These are phyloP conservation scores for Cyprinus carpio DNA, from an alignment of 2,113 vertebrate species.

Conservation along the genomic window DNA sequence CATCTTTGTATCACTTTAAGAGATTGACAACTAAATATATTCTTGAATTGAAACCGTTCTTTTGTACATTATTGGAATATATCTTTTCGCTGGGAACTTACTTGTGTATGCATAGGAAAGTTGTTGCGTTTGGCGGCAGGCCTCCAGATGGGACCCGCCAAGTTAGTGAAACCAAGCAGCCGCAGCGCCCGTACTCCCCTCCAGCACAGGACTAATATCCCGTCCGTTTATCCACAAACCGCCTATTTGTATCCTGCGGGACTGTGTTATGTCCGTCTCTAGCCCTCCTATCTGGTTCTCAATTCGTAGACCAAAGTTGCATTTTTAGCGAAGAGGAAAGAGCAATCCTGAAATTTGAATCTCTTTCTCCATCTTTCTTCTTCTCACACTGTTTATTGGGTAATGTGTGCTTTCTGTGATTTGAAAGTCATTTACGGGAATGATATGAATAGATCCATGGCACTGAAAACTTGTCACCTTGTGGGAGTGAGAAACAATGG, in stretches of 20 bases:
- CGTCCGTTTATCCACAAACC: conserved; percentile 39
- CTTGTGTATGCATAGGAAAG: background rate
- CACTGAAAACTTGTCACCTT: background rate
- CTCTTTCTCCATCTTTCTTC: conserved; percentile 3
- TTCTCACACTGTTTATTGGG: background rate
- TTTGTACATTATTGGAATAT: background rate
- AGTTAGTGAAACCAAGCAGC: background rate
- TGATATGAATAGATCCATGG: background rate
- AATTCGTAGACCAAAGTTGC: conserved; percentile 61
- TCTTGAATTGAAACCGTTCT: background rate
- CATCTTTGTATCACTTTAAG: background rate
- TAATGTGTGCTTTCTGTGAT: background rate
- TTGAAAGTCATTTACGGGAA: background rate
- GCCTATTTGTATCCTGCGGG: conserved; percentile 57
- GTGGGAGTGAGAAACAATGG: background rate
- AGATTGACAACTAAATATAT: background rate
- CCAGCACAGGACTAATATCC: conserved; percentile 23
- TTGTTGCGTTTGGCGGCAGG: background rate
- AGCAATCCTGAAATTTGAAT: conserved; percentile 8
- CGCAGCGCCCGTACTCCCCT: background rate
- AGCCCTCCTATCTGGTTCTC: conserved; percentile 60
- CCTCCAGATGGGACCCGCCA: background rate
- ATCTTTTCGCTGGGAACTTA: background rate
- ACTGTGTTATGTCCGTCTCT: conserved; percentile 49
- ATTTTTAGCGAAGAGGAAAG: conserved; percentile 35